Percentiles rank a stretch among this genome's conserved stretches.
These are phyloP conservation scores for Neomonachus schauinslandi DNA, from an alignment of 2,113 vertebrate genomes.

Conservation along the genomic window DNA sequence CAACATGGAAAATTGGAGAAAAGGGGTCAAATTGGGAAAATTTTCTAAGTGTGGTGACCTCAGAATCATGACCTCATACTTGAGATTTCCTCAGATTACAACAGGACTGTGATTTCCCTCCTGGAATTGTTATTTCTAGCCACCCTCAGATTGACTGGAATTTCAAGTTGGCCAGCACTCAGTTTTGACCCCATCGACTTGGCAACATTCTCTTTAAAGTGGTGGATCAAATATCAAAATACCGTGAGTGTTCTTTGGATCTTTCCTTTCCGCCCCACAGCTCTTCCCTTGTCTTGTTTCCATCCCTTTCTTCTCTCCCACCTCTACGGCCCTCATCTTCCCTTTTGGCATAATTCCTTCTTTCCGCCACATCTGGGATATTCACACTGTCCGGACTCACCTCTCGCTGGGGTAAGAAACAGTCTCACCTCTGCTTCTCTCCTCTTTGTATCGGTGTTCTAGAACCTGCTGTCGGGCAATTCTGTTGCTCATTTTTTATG, in stretches of 20 bases:
- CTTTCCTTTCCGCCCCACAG: background rate
- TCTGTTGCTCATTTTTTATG: background rate
- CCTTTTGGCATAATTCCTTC: background rate
- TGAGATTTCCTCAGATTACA: background rate
- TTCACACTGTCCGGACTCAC: background rate
- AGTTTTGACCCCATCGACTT: background rate
- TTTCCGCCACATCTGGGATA: background rate
- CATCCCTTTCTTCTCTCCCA: background rate
- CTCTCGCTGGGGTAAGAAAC: background rate
- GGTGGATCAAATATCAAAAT: background rate
- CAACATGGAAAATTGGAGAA: background rate
- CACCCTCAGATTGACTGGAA: background rate
- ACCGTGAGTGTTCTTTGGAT: too few relatives aligned
- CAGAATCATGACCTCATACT: background rate
- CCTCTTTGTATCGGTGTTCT: background rate
- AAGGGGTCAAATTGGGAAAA: background rate
- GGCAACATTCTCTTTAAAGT: background rate
- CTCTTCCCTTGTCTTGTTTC: background rate
- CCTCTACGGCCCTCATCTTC: background rate
- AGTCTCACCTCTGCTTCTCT: background rate
- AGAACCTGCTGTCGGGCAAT: background rate
- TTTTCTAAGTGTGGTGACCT: background rate
- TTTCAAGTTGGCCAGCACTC: background rate
- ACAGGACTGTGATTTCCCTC: background rate
- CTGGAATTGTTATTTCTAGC: background rate